Conservation (phyloP, 2,888 invertebrate genomes). For the Diarsia dahlii region DNA sequence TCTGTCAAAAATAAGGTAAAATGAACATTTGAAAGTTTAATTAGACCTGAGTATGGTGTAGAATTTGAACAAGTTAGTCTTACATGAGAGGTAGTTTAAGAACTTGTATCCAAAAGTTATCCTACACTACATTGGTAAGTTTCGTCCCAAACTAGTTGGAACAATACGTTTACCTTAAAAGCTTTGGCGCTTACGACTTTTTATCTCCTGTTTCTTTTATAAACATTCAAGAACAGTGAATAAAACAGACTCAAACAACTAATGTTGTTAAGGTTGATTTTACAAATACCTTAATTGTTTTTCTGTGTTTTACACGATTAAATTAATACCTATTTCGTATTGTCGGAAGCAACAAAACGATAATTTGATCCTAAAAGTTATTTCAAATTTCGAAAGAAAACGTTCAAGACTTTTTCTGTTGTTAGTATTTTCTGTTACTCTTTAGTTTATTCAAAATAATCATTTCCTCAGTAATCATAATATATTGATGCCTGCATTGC, state of each 20-base stretch:
- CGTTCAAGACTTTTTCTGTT: neutral
- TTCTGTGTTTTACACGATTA: neutral
- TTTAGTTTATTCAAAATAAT: neutral
- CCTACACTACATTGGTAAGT: slow-evolving; percentile 33
- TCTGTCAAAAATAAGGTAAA: neutral
- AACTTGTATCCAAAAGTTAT: slow-evolving; percentile 42
- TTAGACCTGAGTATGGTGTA: slow-evolving; percentile 8
- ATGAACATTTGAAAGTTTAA: slow-evolving; percentile 24
- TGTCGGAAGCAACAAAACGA: neutral
- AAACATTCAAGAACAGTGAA: slow-evolving; percentile 2
- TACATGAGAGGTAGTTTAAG: slow-evolving; percentile 10
- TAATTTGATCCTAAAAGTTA: neutral
- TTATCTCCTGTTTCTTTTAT: neutral
- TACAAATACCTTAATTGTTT: neutral
- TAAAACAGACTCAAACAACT: neutral
- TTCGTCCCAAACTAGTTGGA: slow-evolving; percentile 29
- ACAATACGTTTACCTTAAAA: slow-evolving; percentile 32
- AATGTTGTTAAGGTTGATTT: neutral
- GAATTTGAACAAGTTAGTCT: slow-evolving; percentile 6
- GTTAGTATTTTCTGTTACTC: neutral
- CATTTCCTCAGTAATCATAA: neutral
- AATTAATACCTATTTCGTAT: neutral
- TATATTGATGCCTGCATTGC: slow-evolving; percentile 33
- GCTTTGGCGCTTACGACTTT: slow-evolving; percentile 18
- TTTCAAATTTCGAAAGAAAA: neutral